Base-by-base conservation (phyloP, 1,140 invertebrate species). In the Drosophila mojavensis region DNA sequence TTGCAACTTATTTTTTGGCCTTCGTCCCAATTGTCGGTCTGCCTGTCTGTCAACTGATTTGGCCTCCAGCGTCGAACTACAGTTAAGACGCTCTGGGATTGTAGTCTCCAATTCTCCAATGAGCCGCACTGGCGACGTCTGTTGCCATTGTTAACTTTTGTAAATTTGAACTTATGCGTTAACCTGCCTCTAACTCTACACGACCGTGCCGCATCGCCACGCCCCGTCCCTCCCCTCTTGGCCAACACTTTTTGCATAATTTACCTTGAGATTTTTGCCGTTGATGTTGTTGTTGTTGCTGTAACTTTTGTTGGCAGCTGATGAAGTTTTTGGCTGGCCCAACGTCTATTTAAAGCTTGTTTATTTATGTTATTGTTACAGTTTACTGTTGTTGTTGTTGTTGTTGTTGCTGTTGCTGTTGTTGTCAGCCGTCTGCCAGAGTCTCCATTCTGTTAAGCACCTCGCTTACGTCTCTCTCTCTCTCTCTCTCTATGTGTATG, bases 241-340 rank as follows among this genome's bases (percentile, higher is more conserved):
- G 24, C 24, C 28, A 20, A 26, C 15, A 43, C 33, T 53, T 64
- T 53, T 30, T 53, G 28, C 59, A 36, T 65, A 43, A 56, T 61
- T 61, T 64, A 81, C 79, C 79, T 81, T 69, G 64, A 50, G 58
- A 26, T 30, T 39, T 55, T 45, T 28, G 11, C 13, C 45, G 36
- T 17, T 60, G 10, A 3, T 5, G 28, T 30, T 30, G 4, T n/a
- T 36, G 48, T 17, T 53, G 20, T 30, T 53, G 20, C 20, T 70
- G 67, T 56, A 72, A 79, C 78, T 81, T 78, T 81, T 81, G 73
- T 78, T 81, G 61, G 41, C 79, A 55, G 64, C 78, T 82, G 70
- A 82, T 82, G 79, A 82, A 82, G 79, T 82, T 79, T 70, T 70
- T 48, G 26, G 55, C 41, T 53, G 56, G 47, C 58, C 47, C 64